These are phyloP conservation scores for Probaryconus sp. DNA, from an alignment of 1,140 invertebrate genomes.

Conservation along the genomic window DNA sequence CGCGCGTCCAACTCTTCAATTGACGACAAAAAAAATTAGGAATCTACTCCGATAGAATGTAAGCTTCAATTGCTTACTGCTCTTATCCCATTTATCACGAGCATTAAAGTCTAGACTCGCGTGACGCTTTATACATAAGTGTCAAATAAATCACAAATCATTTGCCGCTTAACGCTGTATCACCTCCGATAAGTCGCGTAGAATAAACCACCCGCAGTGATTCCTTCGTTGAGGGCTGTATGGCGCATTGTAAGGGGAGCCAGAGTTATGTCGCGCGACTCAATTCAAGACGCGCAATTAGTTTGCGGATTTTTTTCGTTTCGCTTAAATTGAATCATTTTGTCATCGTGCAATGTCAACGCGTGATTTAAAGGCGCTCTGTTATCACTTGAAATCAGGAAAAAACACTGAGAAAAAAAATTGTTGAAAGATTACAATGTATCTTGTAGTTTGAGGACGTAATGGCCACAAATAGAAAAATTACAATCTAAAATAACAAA, in stretches of 20 bases:
- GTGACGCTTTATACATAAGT: slow-evolving; percentile 54
- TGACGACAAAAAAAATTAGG: slow-evolving; percentile 57
- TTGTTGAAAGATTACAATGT: no score
- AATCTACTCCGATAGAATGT: slow-evolving; percentile 25
- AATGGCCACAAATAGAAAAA: no score
- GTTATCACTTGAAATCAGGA: neutral
- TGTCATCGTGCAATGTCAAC: slow-evolving; percentile 19
- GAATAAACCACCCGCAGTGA: slow-evolving; percentile 51
- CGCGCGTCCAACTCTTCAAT: slow-evolving; percentile 47
- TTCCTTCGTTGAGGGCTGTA: slow-evolving; percentile 25
- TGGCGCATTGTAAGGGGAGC: slow-evolving; percentile 10
- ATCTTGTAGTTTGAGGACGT: no score
- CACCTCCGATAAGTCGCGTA: slow-evolving; percentile 52
- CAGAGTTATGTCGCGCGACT: slow-evolving; percentile 20
- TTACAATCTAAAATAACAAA: no score
- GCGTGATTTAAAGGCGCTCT: slow-evolving; percentile 20
- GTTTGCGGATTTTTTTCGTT: slow-evolving; percentile 42
- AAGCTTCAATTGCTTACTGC: slow-evolving; percentile 45
- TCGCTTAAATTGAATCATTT: slow-evolving; percentile 42
- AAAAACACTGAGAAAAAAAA: no score
- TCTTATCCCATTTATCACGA: slow-evolving; percentile 53
- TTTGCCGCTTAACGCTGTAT: slow-evolving; percentile 58
- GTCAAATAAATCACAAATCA: slow-evolving; percentile 61
- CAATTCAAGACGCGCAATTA: slow-evolving; percentile 53
- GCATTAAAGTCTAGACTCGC: slow-evolving; percentile 46